Base-by-base conservation (phyloP, 2,113 vertebrate genomes). In the Heliornis fulica region DNA sequence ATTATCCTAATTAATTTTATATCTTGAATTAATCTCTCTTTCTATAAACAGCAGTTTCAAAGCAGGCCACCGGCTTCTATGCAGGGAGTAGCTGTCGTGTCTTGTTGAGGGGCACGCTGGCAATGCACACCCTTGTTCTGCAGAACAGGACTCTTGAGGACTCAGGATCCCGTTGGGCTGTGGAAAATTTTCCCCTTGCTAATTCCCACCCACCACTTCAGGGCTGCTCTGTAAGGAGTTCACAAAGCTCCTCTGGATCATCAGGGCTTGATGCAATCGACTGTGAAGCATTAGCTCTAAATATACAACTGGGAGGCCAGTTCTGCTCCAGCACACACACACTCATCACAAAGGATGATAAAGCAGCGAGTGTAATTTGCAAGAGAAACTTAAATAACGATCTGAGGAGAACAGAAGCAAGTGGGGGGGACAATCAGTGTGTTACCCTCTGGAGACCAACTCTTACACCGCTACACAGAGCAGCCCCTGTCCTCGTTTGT, bases 271-370 rank as follows among this genome's bases (percentile, higher is more conserved):
- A 64, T 51, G 93, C 97, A 93, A 96, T 94, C 87, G 83, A 40
- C 89, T 94, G 91, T 40, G 88, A 96, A 94, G 96, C 91, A 83
- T 95, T 90, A 95, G 91, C 92, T 96, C 95, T 95, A 95, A 95
- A 97, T 91, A 94, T 41, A 95, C 91, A 89, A 74, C 89, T 36
- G 79, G 91, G 93, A 96, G 93, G 83, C 80, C 90, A 41, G 60
- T 78, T 86, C 96, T 96, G 94, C 95, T 71, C 71, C 92, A 19
- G 21, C 74, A 81, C 87, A 75, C 83, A 75, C 83, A 68, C 64
- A 21, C 70, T 48, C 78, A 4, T 8, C 5, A 8, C 89, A 26
- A 18, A 90, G 87, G 84, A 65, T 5, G 86, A 76, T 76, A 76
- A 25, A 72, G 74, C 41, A 53, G 83, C 1, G 41, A 83, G 53